phyloP scores from a whole-genome alignment of 2,113 vertebrate species.

The Haplochromis vanheusdeni region DNA sequence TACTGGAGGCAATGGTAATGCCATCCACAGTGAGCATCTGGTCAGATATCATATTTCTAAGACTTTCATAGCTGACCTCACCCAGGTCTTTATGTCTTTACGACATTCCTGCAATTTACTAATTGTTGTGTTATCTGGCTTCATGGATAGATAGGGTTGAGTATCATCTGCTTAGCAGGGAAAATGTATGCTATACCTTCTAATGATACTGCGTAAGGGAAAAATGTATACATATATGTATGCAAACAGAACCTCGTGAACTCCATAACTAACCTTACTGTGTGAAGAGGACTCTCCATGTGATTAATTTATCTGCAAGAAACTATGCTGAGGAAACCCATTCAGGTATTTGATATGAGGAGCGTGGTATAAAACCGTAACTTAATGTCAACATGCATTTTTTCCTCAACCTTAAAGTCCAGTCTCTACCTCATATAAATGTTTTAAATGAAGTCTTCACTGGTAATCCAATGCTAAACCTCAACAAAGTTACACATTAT shows the following conservation, averaged over 20 bases:
- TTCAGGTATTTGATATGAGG: not conserved
- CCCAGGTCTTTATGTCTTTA: not conserved
- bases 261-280: not conserved
- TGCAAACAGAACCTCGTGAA: not conserved
- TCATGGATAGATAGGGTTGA: not conserved
- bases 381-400: not conserved
- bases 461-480: not conserved
- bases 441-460: not conserved
- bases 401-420: not conserved
- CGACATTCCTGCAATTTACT: not conserved
- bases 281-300: not conserved
- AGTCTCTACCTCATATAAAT: not conserved
- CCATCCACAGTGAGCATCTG: not conserved
- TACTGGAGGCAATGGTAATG: not conserved
- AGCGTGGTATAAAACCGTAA: accelerated
- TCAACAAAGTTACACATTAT: not conserved
- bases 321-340: not conserved
- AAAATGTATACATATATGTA: not conserved
- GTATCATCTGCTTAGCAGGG: not conserved
- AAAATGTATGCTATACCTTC: not conserved
- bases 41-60: not conserved
- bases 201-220: not conserved
- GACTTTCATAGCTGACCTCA: not conserved
- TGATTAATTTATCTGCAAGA: not conserved
- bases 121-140: not conserved